phyloP scores from a whole-genome alignment of 1,140 invertebrate species.

The Lepidotrigona ventralis region DNA sequence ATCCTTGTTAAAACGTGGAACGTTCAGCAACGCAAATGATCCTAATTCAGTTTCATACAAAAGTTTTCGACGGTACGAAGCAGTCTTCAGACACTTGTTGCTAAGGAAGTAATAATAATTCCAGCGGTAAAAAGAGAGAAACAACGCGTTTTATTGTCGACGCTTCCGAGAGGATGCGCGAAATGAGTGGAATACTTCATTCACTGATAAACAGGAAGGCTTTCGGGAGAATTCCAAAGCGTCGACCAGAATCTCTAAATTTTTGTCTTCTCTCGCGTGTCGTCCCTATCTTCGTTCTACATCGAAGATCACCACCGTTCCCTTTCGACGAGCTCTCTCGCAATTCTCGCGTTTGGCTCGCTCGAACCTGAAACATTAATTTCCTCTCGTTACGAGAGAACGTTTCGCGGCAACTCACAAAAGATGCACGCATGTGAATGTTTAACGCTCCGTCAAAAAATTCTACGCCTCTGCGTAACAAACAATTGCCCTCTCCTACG shows the following conservation, averaged over 20 bases:
- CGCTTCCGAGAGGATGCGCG: constrained; percentile 48
- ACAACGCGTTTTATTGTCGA: constrained; percentile 39
- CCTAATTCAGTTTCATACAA: too few species aligned
- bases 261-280: neutral
- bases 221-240: constrained; percentile 10
- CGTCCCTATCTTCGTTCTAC: too few species aligned
- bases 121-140: constrained; percentile 8
- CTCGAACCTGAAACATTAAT: constrained; percentile 21
- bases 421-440: neutral
- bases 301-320: neutral
- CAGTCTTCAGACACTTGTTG: constrained; percentile 53
- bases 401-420: neutral
- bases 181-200: constrained; percentile 52
- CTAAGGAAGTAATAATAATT: constrained; percentile 55
- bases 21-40: too few species aligned
- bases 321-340: neutral
- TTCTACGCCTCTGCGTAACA: neutral
- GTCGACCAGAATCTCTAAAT: neutral
- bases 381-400: neutral
- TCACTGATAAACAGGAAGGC: neutral
- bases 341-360: neutral
- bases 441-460: constrained; percentile 4
- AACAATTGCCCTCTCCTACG: neutral
- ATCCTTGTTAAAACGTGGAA: too few species aligned
- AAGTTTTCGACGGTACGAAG: neutral